Conservation (phyloP, 2,888 invertebrate species). For the Brachypalpus laphriformis region DNA sequence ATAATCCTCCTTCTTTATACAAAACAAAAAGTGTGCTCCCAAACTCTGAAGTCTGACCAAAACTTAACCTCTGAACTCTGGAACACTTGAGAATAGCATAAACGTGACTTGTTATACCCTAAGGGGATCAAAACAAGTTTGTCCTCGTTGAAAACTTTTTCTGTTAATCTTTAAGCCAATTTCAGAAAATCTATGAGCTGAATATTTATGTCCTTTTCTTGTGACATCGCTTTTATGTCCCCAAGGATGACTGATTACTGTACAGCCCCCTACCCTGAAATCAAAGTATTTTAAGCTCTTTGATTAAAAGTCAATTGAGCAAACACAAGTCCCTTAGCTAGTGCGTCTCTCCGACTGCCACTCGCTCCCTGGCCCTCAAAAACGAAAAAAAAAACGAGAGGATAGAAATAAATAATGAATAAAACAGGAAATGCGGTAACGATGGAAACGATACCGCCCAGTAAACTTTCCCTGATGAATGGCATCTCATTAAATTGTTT, state of each 20-base stretch:
- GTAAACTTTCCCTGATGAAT: constrained; percentile 29
- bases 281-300: constrained; percentile 1
- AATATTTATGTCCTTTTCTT: not conserved
- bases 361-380: no score
- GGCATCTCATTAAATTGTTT: constrained; percentile 43
- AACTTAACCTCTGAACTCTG: not conserved
- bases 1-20: no score
- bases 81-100: not conserved
- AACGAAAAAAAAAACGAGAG: not conserved
- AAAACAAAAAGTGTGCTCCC: not conserved
- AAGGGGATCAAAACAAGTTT: not conserved
- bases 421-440: constrained; percentile 7
- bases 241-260: not conserved
- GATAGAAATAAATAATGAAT: constrained; percentile 7
- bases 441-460: not conserved
- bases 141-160: not conserved
- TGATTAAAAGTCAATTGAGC: constrained; percentile 32
- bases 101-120: not conserved
- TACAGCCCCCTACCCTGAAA: not conserved
- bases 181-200: constrained; percentile 5
- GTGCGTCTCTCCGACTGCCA: not conserved
- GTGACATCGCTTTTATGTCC: not conserved
- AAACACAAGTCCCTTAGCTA: constrained; percentile 9
- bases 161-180: not conserved
- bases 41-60: no score